Conservation (phyloP, 1,140 invertebrate species). For the Caenorhabditis tropicalis region DNA sequence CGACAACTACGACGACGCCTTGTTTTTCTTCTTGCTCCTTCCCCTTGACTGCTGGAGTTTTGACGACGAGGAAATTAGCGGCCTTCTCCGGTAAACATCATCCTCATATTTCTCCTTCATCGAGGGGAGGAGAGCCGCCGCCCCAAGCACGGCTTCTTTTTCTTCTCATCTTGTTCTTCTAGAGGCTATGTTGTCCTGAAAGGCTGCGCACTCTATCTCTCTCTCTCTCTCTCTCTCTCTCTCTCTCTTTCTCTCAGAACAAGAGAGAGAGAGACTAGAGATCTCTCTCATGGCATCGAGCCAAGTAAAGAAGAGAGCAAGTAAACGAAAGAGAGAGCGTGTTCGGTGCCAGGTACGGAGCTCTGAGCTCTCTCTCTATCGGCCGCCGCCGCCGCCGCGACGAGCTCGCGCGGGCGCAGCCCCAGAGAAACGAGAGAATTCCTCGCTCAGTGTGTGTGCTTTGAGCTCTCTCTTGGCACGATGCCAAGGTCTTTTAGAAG, state of each 20-base stretch:
- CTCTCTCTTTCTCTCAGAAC: background rate
- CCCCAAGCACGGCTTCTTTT: background rate
- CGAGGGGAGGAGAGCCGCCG: too few relatives aligned
- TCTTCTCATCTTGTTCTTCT: background rate
- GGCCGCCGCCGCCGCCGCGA: too few relatives aligned
- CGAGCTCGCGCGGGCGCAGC: background rate
- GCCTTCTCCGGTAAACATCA: background rate
- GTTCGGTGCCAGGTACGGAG: constrained; percentile 19
- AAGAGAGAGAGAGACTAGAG: too few relatives aligned
- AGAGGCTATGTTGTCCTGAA: background rate
- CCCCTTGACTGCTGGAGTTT: background rate
- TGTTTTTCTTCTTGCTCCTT: background rate
- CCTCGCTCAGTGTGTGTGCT: background rate
- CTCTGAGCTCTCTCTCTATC: too few relatives aligned
- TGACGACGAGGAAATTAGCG: constrained; percentile 19
- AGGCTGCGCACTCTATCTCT: background rate
- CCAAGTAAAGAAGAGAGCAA: background rate
- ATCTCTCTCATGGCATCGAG: background rate
- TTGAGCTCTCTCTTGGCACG: background rate
- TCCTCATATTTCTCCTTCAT: background rate
- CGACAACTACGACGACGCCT: background rate
- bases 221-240: background rate
- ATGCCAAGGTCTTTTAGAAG: background rate
- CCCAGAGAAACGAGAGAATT: constrained; percentile 14
- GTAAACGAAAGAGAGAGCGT: background rate